Conservation (phyloP, 2,797 vertebrate species). For the Buphagus erythrorhynchus region DNA sequence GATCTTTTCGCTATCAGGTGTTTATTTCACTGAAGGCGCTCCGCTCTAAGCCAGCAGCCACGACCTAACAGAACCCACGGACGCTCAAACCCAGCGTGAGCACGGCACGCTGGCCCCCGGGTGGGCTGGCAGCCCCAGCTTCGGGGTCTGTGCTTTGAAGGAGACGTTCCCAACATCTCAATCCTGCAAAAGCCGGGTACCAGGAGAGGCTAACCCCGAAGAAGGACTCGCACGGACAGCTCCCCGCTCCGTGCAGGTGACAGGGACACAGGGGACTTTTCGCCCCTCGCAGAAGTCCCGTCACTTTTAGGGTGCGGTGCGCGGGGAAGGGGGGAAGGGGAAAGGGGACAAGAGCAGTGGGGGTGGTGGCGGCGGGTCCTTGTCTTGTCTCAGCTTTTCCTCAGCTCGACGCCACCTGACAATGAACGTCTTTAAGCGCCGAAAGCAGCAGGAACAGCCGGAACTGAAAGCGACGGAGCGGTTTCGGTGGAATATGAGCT, state of each 20-base stretch:
- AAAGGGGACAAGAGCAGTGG: no score
- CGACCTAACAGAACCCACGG: neutral
- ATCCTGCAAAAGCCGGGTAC: neutral
- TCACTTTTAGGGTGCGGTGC: neutral
- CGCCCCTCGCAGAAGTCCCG: neutral
- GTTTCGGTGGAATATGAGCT: neutral
- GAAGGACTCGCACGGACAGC: neutral
- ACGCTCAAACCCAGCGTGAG: no score
- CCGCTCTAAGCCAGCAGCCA: neutral
- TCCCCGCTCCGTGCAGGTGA: neutral
- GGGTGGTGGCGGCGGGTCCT: neutral
- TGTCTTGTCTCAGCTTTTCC: neutral
- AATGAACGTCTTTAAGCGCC: neutral
- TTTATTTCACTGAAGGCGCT: neutral
- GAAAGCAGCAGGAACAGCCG: neutral
- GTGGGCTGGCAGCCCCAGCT: accelerated
- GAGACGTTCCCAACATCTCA: neutral
- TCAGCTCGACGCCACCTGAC: neutral
- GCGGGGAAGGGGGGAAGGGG: accelerated
- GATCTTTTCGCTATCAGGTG: neutral
- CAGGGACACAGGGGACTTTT: neutral
- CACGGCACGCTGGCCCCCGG: neutral
- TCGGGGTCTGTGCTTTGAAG: neutral
- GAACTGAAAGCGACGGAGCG: neutral
- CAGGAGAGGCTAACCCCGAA: neutral